A percentile compares a stretch with the other conserved stretches of the same genome.
Evolutionary conservation across 2,888 invertebrate genomes (phyloP).

Genomic region (Trachelus iudaicus): DNA sequence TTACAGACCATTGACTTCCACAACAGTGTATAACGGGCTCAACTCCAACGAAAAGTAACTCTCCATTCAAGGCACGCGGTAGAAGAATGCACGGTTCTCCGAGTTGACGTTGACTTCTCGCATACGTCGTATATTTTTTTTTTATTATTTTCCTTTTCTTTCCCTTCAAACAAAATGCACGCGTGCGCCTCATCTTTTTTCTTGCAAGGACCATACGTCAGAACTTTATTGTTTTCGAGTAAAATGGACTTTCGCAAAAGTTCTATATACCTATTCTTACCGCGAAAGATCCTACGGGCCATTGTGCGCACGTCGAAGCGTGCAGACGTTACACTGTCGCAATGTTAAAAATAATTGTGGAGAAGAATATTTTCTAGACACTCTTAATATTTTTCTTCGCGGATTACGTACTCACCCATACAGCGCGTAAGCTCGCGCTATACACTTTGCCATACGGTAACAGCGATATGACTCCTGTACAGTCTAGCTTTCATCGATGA

Average conservation of each 20-base stretch:
- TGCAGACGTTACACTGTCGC: neutral
- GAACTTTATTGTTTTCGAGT: neutral
- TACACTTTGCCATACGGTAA: neutral
- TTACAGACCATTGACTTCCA: neutral
- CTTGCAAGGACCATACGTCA: neutral
- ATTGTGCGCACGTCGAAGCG: neutral
- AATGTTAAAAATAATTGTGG: neutral
- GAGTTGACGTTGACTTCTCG: neutral
- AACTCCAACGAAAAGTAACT: neutral
- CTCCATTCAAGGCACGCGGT: neutral
- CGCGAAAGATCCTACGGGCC: neutral
- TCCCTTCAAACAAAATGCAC: neutral
- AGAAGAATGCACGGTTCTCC: neutral
- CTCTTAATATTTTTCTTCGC: neutral
- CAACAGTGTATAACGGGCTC: neutral
- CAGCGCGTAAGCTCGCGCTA: neutral
- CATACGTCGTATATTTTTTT: neutral
- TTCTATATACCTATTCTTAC: neutral
- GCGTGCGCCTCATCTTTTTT: neutral
- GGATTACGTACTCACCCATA: neutral
- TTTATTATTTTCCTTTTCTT: neutral
- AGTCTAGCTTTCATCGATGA: constrained; percentile 43
- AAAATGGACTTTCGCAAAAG: neutral
- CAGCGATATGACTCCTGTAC: constrained; percentile 1
- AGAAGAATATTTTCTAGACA: neutral